Conservation (phyloP, 1,140 invertebrate genomes). For the Penaeus chinensis region DNA sequence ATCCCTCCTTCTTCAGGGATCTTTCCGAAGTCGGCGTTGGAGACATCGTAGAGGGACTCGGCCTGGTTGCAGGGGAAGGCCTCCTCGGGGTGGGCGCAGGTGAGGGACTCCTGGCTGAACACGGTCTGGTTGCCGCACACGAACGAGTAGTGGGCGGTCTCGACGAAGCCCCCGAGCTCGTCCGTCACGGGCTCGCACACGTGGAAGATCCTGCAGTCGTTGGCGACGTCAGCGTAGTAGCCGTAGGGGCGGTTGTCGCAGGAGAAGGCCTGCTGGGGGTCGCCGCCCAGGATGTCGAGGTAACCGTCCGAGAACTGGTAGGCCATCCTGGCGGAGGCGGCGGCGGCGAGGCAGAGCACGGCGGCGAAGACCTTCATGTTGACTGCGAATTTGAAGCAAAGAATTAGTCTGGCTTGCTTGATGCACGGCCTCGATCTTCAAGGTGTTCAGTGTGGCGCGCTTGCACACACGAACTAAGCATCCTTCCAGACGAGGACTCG, state of each 20-base stretch:
- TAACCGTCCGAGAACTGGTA: slow-evolving; percentile 43
- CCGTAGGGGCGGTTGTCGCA: slow-evolving; percentile 44
- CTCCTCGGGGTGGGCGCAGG: slow-evolving; percentile 39
- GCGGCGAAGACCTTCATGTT: slow-evolving; percentile 32
- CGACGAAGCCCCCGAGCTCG: slow-evolving; percentile 23
- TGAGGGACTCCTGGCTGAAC: slow-evolving; percentile 52
- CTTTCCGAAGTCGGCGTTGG: slow-evolving; percentile 48
- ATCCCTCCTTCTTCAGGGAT: background rate
- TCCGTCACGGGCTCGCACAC: slow-evolving; percentile 33
- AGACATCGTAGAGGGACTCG: slow-evolving; percentile 40
- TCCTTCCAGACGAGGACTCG: too few relatives aligned
- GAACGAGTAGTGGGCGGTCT: slow-evolving; percentile 45
- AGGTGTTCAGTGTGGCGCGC: too few relatives aligned
- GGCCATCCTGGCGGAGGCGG: slow-evolving; percentile 41
- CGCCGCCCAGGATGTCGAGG: slow-evolving; percentile 42
- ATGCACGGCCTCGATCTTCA: too few relatives aligned
- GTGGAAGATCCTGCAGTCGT: slow-evolving; percentile 44
- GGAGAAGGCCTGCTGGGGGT: slow-evolving; percentile 27
- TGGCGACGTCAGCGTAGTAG: slow-evolving; percentile 52
- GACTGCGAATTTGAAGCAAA: background rate
- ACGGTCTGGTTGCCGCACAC: slow-evolving; percentile 50
- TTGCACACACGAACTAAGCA: too few relatives aligned
- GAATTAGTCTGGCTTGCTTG: too few relatives aligned
- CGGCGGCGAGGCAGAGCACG: slow-evolving; percentile 30
- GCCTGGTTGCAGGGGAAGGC: slow-evolving; percentile 48